Conservation (phyloP, 2,888 invertebrate species). For the Piscicola geometra region DNA sequence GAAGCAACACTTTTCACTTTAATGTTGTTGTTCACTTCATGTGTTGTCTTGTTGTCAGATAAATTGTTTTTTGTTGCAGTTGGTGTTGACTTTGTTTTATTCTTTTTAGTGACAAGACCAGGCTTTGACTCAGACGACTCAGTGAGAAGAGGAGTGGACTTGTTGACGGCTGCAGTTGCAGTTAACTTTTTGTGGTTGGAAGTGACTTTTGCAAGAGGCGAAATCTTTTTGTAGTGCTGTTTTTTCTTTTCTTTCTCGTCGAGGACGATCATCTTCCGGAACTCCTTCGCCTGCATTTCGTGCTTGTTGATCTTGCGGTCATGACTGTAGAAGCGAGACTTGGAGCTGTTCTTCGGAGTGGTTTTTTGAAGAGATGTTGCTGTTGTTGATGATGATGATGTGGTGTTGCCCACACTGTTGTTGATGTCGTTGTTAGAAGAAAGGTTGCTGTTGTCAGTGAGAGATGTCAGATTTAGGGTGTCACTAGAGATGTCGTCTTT, state of each 20-base stretch:
- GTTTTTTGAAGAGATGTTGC: neutral
- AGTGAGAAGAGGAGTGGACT: too few species aligned
- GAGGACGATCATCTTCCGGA: conserved; percentile 25
- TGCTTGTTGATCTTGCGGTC: conserved; percentile 23
- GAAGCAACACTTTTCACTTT: too few species aligned
- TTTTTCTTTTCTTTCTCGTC: conserved; percentile 28
- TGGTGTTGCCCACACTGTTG: too few species aligned
- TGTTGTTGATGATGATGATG: neutral
- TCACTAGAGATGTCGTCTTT: neutral
- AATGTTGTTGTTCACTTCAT: too few species aligned
- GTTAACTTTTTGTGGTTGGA: too few species aligned
- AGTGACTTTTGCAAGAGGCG: neutral
- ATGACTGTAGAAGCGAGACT: conserved; percentile 21
- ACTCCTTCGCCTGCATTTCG: conserved; percentile 27
- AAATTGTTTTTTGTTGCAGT: neutral
- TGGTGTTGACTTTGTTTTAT: neutral
- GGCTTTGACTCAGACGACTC: too few species aligned
- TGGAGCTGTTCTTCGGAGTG: neutral
- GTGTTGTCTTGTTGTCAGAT: neutral
- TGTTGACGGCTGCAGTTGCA: neutral
- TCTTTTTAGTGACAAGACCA: neutral
- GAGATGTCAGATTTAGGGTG: neutral
- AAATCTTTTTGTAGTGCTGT: neutral
- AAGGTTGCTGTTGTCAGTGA: neutral
- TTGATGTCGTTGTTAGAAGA: too few species aligned